These are phyloP conservation scores for Tetramorium simillimum DNA, from an alignment of 1,140 invertebrate species.

Conservation along the genomic window DNA sequence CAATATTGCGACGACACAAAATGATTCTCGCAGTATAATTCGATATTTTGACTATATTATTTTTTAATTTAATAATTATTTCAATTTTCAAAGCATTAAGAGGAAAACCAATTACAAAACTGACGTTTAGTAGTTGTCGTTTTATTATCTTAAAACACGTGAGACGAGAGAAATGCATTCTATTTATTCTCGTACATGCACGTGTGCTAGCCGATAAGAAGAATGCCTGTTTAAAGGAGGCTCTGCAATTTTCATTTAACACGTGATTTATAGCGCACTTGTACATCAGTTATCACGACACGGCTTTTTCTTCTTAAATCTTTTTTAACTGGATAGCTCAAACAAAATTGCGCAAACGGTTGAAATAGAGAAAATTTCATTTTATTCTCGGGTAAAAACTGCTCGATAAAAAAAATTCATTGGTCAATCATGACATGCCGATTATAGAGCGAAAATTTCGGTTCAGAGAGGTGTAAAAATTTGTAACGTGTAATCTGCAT, in stretches of 20 bases:
- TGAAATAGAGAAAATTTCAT: neutral
- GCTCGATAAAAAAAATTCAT: constrained; percentile 2
- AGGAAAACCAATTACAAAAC: neutral
- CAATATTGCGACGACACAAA: neutral
- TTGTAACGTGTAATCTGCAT: constrained; percentile 17
- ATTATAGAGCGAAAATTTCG: too few species aligned
- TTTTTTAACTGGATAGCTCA: neutral
- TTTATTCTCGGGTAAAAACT: neutral
- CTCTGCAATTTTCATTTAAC: neutral
- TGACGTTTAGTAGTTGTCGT: neutral
- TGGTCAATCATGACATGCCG: neutral
- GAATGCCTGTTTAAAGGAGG: neutral
- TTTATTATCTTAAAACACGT: constrained; percentile 21
- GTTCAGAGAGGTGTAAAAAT: neutral
- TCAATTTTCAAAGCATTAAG: neutral
- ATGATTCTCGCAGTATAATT: neutral
- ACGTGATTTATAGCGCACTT: neutral
- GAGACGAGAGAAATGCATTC: constrained; percentile 13
- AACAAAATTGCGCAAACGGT: neutral
- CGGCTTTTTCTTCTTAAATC: neutral
- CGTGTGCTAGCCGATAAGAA: constrained; percentile 3
- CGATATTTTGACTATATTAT: neutral
- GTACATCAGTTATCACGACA: neutral
- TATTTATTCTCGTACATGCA: neutral
- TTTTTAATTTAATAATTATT: neutral